These are phyloP conservation scores for Mimas tiliae DNA, from an alignment of 2,888 invertebrate species.

Conservation along the genomic window DNA sequence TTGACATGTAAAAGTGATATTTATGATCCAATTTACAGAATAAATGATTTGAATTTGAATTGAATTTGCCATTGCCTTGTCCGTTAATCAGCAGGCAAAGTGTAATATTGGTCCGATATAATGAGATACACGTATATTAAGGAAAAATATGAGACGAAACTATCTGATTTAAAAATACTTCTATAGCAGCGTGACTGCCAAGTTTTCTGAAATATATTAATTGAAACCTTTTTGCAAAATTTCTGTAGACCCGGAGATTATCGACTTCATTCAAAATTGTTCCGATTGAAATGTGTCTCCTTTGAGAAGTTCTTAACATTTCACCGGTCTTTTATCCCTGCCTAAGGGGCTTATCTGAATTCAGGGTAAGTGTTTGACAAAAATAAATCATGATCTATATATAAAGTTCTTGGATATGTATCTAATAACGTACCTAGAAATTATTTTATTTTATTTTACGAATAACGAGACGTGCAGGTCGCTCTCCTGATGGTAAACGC, in stretches of 20 bases:
- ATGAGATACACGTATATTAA: no score
- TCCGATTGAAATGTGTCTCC: background rate
- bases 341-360: background rate
- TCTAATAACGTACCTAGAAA: no score
- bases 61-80: no score
- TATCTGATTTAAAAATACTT: background rate
- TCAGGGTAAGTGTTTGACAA: background rate
- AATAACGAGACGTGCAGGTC: no score
- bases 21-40: no score
- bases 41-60: no score
- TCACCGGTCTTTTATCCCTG: background rate
- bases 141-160: no score
- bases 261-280: background rate
- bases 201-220: conserved; percentile 2
- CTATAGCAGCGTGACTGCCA: background rate
- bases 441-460: background rate
- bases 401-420: no score
- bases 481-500: no score
- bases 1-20: no score
- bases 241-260: background rate
- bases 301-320: background rate
- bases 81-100: no score
- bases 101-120: no score
- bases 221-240: background rate
- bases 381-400: background rate